Conservation (phyloP, 1,140 invertebrate genomes). For the Akabosia matsudoensis region DNA sequence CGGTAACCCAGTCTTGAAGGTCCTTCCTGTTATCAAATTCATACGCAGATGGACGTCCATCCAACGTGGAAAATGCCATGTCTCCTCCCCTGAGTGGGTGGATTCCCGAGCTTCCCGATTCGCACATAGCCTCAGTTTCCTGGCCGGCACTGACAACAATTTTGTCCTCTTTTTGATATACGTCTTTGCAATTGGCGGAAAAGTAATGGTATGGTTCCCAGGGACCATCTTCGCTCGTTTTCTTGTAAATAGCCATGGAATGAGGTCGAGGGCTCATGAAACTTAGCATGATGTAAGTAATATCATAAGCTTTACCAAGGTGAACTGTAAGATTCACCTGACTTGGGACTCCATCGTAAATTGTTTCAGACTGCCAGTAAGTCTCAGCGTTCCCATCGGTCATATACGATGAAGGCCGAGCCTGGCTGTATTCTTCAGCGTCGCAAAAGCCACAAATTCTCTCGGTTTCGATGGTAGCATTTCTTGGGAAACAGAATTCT, state of each 20-base stretch:
- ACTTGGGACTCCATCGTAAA: conserved; percentile 87
- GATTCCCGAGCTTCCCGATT: conserved; percentile 94
- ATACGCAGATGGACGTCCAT: conserved; percentile 86
- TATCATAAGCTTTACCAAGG: conserved; percentile 91
- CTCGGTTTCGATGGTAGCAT: conserved; percentile 52
- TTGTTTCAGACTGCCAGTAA: conserved; percentile 98
- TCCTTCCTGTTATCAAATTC: conserved; percentile 83
- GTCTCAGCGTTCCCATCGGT: conserved; percentile 90
- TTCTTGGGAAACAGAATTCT: conserved; percentile 87
- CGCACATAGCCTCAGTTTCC: conserved; percentile 87
- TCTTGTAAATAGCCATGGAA: conserved; percentile 94
- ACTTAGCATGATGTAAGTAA: conserved; percentile 88
- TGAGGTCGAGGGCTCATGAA: conserved; percentile 94
- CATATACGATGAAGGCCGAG: conserved; percentile 74
- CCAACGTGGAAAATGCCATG: conserved; percentile 92
- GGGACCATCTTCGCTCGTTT: conserved; percentile 67
- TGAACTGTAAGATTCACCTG: conserved; percentile 88
- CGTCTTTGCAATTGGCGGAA: conserved; percentile 81
- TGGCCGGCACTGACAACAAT: conserved; percentile 66
- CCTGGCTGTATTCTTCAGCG: conserved; percentile 53
- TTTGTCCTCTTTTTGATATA: conserved; percentile 77
- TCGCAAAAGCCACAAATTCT: conserved; percentile 65
- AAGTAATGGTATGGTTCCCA: conserved; percentile 98
- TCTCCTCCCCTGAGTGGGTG: conserved; percentile 92
- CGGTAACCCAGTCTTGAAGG: conserved; percentile 97